These are phyloP conservation scores for Arenaria interpres DNA, from an alignment of 2,113 vertebrate species.

Conservation along the genomic window DNA sequence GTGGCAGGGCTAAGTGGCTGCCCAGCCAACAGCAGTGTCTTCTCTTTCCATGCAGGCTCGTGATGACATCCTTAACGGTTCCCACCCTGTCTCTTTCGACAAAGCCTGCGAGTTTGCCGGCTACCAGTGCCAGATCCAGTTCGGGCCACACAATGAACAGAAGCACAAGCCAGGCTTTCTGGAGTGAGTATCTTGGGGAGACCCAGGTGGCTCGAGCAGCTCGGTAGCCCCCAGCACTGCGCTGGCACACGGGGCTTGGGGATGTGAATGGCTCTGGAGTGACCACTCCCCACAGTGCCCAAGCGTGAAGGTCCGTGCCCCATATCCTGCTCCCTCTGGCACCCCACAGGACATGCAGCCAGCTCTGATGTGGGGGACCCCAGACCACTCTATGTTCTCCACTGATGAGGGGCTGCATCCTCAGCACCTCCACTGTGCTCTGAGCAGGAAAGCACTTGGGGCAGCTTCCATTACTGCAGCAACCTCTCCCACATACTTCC, in stretches of 20 bases:
- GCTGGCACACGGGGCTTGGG: accelerated
- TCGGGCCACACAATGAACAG: conserved; percentile 92
- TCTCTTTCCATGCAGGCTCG: conserved; percentile 80
- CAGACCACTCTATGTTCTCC: neutral
- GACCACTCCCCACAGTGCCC: neutral
- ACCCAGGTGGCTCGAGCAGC: neutral
- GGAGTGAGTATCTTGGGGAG: conserved; percentile 82
- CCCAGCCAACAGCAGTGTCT: neutral
- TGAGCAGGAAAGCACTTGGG: neutral
- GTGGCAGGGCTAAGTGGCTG: neutral
- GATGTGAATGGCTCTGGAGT: neutral
- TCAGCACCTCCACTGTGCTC: neutral
- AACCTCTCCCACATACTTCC: neutral
- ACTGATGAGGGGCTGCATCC: neutral
- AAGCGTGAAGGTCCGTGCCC: accelerated
- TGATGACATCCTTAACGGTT: conserved; percentile 96
- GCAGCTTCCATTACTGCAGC: neutral
- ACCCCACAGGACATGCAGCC: neutral
- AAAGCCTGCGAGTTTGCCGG: conserved; percentile 97
- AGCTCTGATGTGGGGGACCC: neutral
- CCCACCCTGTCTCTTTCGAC: conserved; percentile 96
- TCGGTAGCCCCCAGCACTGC: neutral
- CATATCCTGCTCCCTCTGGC: neutral
- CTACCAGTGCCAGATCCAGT: conserved; percentile 97
- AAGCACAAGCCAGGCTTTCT: conserved; percentile 96